Conservation (phyloP, 2,113 vertebrate genomes). For the Trinectes maculatus region DNA sequence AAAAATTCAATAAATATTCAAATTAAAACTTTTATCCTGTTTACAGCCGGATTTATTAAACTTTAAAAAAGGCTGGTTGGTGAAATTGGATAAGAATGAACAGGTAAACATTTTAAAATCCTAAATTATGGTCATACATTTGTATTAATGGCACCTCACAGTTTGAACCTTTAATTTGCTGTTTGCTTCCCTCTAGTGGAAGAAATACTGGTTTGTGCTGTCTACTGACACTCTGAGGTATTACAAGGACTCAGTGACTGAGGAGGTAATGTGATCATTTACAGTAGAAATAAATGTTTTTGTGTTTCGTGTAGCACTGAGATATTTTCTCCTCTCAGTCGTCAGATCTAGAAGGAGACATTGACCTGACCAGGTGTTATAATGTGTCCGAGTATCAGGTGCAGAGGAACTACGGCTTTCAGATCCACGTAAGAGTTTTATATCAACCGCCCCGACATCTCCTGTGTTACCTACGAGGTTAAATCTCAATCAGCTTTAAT, state of each 20-base stretch:
- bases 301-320: not conserved
- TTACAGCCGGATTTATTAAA: conserved; percentile 79
- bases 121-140: not conserved
- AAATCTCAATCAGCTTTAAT: not conserved
- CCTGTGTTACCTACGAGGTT: not conserved
- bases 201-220: conserved; percentile 81
- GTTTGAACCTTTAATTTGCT: not conserved
- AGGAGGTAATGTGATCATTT: conserved; percentile 61
- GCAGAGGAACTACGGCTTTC: conserved; percentile 79
- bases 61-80: conserved; percentile 82
- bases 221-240: conserved; percentile 74
- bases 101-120: conserved; percentile 54
- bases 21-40: conserved; percentile 6
- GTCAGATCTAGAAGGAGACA: conserved; percentile 74
- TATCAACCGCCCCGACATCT: accelerated
- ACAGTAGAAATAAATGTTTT: not conserved
- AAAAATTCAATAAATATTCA: not conserved
- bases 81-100: conserved; percentile 67
- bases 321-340: conserved; percentile 43
- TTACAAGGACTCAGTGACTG: conserved; percentile 73
- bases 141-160: not conserved
- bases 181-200: conserved; percentile 74
- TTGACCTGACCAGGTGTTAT: conserved; percentile 71
- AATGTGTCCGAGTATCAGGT: conserved; percentile 74
- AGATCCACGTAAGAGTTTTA: conserved; percentile 74